These are phyloP conservation scores for Neopipo cinnamomea DNA, from an alignment of 2,113 vertebrate genomes.

Conservation along the genomic window DNA sequence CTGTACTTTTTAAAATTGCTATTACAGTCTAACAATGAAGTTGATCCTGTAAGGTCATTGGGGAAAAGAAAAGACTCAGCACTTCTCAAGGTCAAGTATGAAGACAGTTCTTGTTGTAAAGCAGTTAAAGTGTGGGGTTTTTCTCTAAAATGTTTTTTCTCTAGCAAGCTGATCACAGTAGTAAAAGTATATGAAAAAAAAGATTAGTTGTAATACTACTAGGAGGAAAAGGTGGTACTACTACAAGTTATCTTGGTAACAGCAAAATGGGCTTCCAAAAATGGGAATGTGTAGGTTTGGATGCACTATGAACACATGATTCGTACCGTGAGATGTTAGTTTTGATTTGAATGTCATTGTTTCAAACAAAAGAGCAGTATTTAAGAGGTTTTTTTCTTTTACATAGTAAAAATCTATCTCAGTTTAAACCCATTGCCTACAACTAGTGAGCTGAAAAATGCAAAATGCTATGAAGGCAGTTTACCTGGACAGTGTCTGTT, in stretches of 20 bases:
- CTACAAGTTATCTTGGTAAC: background rate
- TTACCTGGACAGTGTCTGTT: slow-evolving; percentile 26
- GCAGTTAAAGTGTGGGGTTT: background rate
- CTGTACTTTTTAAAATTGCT: background rate
- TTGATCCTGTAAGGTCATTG: background rate
- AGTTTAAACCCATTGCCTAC: background rate
- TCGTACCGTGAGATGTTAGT: background rate
- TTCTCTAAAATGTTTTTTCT: background rate
- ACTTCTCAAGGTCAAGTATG: background rate
- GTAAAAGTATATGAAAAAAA: background rate
- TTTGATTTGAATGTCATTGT: background rate
- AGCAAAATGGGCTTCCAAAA: background rate
- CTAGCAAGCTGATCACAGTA: background rate
- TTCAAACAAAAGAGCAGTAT: background rate
- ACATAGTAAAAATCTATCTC: background rate
- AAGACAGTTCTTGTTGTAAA: background rate
- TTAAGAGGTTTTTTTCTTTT: background rate
- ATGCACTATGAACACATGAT: background rate
- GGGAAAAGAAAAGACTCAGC: background rate
- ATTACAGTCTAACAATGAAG: background rate
- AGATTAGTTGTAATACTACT: background rate
- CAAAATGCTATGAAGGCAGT: background rate
- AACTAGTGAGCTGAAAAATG: background rate
- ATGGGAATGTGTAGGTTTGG: background rate
- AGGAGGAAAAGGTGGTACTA: background rate